A percentile compares a stretch with the other conserved stretches of the same genome.
Evolutionary conservation across 53 echinoderm and acorn worm species (phyloP).

Genomic region (Arbacia lixula): DNA sequence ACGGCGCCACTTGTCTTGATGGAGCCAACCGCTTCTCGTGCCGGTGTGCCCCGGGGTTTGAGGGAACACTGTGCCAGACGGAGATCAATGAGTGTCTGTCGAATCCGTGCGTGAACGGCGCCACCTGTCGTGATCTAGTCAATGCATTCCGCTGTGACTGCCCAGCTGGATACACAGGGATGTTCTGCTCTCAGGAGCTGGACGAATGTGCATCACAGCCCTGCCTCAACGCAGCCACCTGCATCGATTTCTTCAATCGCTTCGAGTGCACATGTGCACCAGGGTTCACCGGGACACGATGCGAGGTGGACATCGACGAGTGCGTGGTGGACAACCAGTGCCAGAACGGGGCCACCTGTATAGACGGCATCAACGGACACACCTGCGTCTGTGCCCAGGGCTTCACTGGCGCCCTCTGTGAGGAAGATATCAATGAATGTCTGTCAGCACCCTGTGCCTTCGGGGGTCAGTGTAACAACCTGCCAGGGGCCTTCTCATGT

Average conservation of each 20-base stretch:
- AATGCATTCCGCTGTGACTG: constrained; percentile 77
- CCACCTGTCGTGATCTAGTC: constrained; percentile 71
- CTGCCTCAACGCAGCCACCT: constrained; percentile 75
- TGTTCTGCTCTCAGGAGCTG: constrained; percentile 70
- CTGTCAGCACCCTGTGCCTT: constrained; percentile 77
- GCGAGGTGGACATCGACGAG: constrained; percentile 83
- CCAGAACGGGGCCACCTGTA: constrained; percentile 78
- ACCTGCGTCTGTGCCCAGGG: constrained; percentile 78
- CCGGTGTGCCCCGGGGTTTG: constrained; percentile 69
- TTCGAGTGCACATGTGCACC: constrained; percentile 76
- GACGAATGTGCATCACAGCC: constrained; percentile 90
- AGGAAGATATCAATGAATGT: constrained; percentile 83
- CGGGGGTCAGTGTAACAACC: constrained; percentile 75
- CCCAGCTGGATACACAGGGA: constrained; percentile 69
- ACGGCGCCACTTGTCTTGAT: constrained; percentile 77
- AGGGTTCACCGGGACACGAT: constrained; percentile 75
- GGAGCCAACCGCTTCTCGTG: constrained; percentile 76
- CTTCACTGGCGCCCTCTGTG: constrained; percentile 75
- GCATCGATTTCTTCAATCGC: constrained; percentile 68
- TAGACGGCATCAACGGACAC: constrained; percentile 78
- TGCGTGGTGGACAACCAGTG: constrained; percentile 72
- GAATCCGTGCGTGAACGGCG: constrained; percentile 77
- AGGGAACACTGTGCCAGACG: constrained; percentile 67
- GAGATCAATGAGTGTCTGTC: constrained; percentile 92
- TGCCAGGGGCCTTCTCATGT: constrained; percentile 72